Conservation (phyloP, 2,888 invertebrate species). For the Euphydryas editha region DNA sequence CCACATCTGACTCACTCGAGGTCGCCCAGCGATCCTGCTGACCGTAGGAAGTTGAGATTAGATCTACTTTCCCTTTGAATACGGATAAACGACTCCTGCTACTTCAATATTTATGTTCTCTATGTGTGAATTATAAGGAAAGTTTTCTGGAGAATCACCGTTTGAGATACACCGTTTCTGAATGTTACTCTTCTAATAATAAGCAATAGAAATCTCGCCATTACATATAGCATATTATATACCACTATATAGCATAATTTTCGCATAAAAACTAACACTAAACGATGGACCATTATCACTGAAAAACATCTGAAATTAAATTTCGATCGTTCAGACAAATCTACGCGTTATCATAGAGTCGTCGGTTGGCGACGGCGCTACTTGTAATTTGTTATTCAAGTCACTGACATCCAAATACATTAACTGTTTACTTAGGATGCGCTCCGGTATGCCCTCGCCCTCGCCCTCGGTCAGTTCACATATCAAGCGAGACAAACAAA, state of each 20-base stretch:
- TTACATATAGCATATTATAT: too few relatives aligned
- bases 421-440: slow-evolving; percentile 40
- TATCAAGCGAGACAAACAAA: slow-evolving; percentile 4
- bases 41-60: slow-evolving; percentile 8
- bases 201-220: too few relatives aligned
- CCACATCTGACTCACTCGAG: slow-evolving; percentile 24
- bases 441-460: slow-evolving; percentile 15
- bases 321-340: neutral
- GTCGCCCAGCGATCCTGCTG: slow-evolving; percentile 5
- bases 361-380: slow-evolving; percentile 17
- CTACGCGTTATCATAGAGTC: neutral
- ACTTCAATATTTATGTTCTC: neutral
- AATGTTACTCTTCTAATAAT: too few relatives aligned
- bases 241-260: too few relatives aligned
- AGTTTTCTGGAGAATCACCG: too few relatives aligned
- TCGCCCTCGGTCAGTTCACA: slow-evolving; percentile 8
- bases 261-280: too few relatives aligned
- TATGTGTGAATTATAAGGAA: neutral
- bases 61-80: slow-evolving; percentile 8
- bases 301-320: neutral
- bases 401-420: slow-evolving; percentile 35
- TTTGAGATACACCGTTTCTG: too few relatives aligned
- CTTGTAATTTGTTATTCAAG: slow-evolving; percentile 33
- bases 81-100: neutral
- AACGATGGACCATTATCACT: neutral